These are phyloP conservation scores for Acanthosepion pharaonis DNA, from an alignment of 2,888 invertebrate genomes.

Conservation along the genomic window DNA sequence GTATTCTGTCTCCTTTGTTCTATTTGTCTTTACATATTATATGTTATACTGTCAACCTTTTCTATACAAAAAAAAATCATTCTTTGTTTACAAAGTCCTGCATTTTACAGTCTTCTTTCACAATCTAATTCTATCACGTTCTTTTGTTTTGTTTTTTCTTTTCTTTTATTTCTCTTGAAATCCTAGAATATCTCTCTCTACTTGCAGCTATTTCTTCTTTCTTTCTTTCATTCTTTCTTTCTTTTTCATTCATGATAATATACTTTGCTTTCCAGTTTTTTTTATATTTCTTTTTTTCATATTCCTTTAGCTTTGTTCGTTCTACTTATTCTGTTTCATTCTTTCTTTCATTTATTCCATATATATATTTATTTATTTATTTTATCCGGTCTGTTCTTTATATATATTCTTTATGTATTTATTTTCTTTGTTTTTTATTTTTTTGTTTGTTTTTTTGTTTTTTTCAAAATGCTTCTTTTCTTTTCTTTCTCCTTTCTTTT, in stretches of 20 bases:
- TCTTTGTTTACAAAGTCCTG: too few relatives aligned
- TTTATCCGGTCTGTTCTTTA: neutral
- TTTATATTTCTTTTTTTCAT: neutral
- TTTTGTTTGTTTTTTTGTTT: neutral
- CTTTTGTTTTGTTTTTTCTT: neutral
- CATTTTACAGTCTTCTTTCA: too few relatives aligned
- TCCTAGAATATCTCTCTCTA: neutral
- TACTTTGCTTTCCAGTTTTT: neutral
- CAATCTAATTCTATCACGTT: neutral
- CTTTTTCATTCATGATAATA: neutral
- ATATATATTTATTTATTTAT: neutral
- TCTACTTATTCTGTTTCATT: neutral
- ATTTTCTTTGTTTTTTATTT: neutral
- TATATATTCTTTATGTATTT: too few relatives aligned
- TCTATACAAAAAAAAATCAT: too few relatives aligned
- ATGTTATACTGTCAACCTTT: too few relatives aligned
- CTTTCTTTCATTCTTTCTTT: neutral
- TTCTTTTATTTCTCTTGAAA: neutral
- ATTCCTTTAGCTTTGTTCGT: neutral
- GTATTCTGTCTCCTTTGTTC: too few relatives aligned
- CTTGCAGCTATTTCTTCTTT: neutral
- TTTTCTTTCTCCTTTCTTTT: neutral
- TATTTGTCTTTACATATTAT: too few relatives aligned
- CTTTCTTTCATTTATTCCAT: neutral
- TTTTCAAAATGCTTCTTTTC: neutral